Base-by-base conservation (phyloP, 1,140 invertebrate genomes). In the Caenorhabditis elegans region DNA sequence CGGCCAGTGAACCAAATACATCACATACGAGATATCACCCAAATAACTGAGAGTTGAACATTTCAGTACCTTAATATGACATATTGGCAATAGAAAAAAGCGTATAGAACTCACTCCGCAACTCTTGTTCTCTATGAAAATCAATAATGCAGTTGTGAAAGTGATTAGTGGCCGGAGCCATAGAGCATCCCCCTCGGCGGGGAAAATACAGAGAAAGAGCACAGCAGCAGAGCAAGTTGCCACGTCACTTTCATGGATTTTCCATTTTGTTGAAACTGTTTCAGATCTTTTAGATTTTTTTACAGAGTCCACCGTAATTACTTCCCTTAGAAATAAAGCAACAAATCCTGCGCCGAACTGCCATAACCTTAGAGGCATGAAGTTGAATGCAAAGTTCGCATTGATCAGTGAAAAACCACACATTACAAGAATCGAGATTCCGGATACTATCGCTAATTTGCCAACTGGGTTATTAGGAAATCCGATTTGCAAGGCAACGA, bases 321-420 rank as follows among this genome's bases (percentile, higher is more conserved):
- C 31, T 6, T 60, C 53, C 28, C 53, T 31, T 3, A 26, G 34
- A 22, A 79, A 55, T 8, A 55, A 43, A 3, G 36, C 77, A 22
- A 43, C 60, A 17, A 79, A 53, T 0, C 77, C 77, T 1, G 77
- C 34, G 10, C 3, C 31, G 6, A 79, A 79, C 13, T 79, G 77
- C 77, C 77, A 79, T 3, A 79, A 13, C 15, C 77, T 10, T 8
- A 34, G n/a, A 15, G 39, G 22, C 48, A 31, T 39, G 22, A 53
- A 79, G 19, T 79, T 79, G 34, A 79, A 79, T 26, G 77, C 26
- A 22, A 79, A 79, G 5, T 36, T 43, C 22, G 77, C 15, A 24
- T 55, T 79, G n/a, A 28, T 79, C 4, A n/a, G 15, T 13, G 36
- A 60, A 28, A 39, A 79, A 3, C 2, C 4, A 26, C 5, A 15